phyloP scores from a whole-genome alignment of 2,113 vertebrate species.

The Cavia porcellus region DNA sequence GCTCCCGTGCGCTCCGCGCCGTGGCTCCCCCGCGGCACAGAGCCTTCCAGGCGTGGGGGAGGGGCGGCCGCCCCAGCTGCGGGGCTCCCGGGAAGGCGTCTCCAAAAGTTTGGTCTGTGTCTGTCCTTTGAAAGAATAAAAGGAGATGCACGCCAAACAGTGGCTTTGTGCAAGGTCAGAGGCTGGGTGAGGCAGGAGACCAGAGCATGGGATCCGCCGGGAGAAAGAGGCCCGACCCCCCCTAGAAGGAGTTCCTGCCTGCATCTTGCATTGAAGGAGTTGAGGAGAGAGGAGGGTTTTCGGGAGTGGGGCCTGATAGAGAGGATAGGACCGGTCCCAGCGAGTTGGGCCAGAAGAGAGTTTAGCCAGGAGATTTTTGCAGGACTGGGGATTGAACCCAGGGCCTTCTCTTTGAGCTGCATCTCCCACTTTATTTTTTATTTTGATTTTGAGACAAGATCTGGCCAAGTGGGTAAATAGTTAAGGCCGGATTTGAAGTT shows the following conservation, averaged over 20 bases:
- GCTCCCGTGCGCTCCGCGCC: neutral
- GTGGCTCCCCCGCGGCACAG: neutral
- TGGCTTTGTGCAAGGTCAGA: neutral
- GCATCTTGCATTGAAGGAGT: fast-evolving
- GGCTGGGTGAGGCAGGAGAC: neutral
- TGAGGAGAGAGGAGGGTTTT: neutral
- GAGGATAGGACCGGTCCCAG: too few relatives aligned
- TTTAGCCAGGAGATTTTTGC: neutral
- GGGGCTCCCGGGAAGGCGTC: neutral
- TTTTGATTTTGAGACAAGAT: neutral
- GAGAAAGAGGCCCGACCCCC: neutral
- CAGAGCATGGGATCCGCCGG: neutral
- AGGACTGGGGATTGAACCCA: neutral
- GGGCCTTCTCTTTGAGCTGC: neutral
- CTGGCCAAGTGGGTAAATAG: neutral
- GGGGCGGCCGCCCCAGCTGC: neutral
- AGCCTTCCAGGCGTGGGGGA: neutral
- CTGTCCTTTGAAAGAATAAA: neutral
- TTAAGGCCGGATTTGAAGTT: neutral
- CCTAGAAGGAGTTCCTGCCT: neutral
- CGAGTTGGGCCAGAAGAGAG: neutral
- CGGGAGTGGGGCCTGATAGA: neutral
- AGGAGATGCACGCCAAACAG: neutral
- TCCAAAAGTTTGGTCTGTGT: constrained; percentile 16
- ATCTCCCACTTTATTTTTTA: neutral